Evolutionary conservation across 2,113 vertebrate genomes (phyloP).

Genomic region (Platycercus adscitus): DNA sequence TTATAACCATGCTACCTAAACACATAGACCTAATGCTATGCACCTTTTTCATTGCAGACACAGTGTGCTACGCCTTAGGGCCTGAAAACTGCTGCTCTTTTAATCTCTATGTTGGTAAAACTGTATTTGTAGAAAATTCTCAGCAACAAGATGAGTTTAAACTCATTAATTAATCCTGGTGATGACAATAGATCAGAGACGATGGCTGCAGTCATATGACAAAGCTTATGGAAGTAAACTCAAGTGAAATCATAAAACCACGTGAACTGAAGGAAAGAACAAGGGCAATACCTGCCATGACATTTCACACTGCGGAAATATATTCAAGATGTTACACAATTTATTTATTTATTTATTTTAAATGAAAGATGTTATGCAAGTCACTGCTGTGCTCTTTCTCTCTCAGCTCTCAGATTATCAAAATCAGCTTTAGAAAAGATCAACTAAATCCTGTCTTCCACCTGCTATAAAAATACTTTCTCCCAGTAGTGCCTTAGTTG

Average conservation of each 20-base stretch:
- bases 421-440: background rate
- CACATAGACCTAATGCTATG: background rate
- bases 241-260: background rate
- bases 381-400: background rate
- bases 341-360: background rate
- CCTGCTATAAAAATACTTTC: background rate
- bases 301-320: background rate
- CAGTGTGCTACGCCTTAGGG: background rate
- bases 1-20: background rate
- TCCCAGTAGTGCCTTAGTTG: background rate
- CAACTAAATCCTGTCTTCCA: background rate
- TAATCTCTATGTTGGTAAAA: background rate
- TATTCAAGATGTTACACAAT: background rate
- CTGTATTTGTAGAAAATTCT: background rate
- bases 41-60: background rate
- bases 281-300: background rate
- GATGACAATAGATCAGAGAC: background rate
- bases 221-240: background rate
- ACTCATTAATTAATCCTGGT: background rate
- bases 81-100: background rate
- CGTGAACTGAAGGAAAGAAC: background rate
- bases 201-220: background rate
- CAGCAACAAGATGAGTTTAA: background rate
- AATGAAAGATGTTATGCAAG: background rate
- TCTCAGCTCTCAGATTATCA: background rate